Base-by-base conservation (phyloP, 92 coral and sea anemone species). In the Porites evermanni region DNA sequence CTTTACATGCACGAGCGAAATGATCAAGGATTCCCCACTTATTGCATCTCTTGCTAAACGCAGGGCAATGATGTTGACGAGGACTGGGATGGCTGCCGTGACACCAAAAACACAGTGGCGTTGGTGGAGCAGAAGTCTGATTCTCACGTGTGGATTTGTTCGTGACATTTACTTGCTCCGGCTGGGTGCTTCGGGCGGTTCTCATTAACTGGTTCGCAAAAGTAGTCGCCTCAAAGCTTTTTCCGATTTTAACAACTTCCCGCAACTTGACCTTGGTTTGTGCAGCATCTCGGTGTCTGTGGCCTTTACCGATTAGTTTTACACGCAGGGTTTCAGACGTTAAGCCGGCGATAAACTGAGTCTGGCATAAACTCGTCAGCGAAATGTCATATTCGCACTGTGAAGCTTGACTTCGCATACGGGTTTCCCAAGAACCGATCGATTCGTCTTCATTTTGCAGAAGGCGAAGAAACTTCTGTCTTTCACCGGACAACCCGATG, bases 21-120 rank as follows among this genome's bases (percentile, higher is more conserved):
- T 29, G 32, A 29, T 2, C 32, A 29, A 29, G 3, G 32, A 29
- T 29, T 29, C 32, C 32, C 2, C 32, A 29, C 32, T 29, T 29
- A 29, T 29, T 29, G 32, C 32, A 29, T 29, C 32, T 29, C 32
- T 29, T 29, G 32, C 32, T 2, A 29, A 60, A 79, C 50, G 93
- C 93, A 60, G 89, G 89, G 78, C 89, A 85, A 53, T 72, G 79
- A 19, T 75, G 80, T 80, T 89, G 93, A 21, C 87, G 84, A 24
- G 87, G 90, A 67, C 81, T 89, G 72, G 64, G 2, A 29, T 29
- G 32, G 32, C 32, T 29, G 32, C 32, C 32, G 32, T 2, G 32
- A 29, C 32, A 29, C 32, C 32, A 29, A 29, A 29, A 29, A 29
- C 32, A 29, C 32, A 29, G 32, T 29, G 32, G 32, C 32, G 32